phyloP scores from a whole-genome alignment of 2,888 invertebrate species.

The Synanthedon tipuliformis region DNA sequence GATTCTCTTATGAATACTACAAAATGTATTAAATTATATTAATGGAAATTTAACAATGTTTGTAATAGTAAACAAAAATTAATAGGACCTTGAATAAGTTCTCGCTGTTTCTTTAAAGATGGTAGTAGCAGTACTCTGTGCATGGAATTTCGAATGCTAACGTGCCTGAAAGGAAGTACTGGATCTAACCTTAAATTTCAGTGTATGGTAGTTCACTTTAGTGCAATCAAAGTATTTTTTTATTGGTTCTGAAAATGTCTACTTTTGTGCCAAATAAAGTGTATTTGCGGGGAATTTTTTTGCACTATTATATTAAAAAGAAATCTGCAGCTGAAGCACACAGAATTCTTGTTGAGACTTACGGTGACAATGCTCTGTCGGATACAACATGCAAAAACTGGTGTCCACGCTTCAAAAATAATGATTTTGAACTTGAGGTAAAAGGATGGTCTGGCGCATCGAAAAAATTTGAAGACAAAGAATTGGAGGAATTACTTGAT shows the following conservation, averaged over 20 bases:
- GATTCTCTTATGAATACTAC: neutral
- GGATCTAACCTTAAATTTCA: no score
- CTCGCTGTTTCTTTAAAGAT: no score
- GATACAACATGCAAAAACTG: constrained; percentile 1
- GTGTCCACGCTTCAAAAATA: constrained; percentile 2
- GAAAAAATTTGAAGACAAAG: no score
- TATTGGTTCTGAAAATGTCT: neutral
- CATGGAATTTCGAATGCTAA: no score
- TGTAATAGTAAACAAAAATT: no score
- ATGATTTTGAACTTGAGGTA: constrained; percentile 2
- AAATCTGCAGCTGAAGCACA: constrained; percentile 2
- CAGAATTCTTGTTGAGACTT: constrained; percentile 3
- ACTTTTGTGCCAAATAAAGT: neutral
- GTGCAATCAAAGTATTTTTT: neutral
- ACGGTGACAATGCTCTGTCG: constrained; percentile 1
- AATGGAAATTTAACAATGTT: no score
- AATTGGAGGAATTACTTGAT: constrained; percentile 1
- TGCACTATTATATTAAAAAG: constrained; percentile 1
- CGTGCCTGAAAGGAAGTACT: no score
- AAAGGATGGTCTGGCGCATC: no score
- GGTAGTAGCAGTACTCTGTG: no score
- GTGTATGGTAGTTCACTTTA: neutral
- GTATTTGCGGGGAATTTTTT: neutral
- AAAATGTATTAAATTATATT: no score
- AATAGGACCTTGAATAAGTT: no score